phyloP scores from a whole-genome alignment of 2,113 vertebrate genomes.

The Pseudopodoces humilis region DNA sequence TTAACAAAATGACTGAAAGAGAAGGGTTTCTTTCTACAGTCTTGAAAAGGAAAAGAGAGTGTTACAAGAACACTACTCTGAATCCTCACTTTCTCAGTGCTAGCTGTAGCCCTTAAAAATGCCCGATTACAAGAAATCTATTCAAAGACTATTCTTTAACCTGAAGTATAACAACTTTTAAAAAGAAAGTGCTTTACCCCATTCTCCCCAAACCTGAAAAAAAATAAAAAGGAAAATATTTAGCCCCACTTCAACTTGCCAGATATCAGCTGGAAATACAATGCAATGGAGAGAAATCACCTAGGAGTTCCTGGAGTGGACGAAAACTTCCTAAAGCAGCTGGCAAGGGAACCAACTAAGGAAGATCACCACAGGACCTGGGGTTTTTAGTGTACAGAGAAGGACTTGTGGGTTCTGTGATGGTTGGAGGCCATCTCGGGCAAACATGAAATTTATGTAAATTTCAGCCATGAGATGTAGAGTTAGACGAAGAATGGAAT shows the following conservation, averaged over 20 bases:
- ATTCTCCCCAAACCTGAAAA: accelerated
- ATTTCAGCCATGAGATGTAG: neutral
- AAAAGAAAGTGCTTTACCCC: neutral
- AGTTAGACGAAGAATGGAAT: neutral
- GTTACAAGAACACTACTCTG: neutral
- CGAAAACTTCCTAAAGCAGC: neutral
- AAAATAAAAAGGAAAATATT: neutral
- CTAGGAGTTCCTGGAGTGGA: neutral
- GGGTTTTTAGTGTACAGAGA: neutral
- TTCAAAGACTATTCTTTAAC: neutral
- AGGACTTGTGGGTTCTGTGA: neutral
- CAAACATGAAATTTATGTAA: neutral
- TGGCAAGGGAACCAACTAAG: neutral
- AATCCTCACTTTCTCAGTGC: neutral
- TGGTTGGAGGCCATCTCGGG: neutral
- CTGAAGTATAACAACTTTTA: neutral
- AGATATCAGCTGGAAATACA: neutral
- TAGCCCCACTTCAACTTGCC: neutral
- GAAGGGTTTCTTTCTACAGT: neutral
- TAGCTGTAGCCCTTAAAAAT: conserved; percentile 8
- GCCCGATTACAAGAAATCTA: neutral
- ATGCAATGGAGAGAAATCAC: neutral
- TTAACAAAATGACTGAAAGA: conserved; percentile 23
- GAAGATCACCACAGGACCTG: neutral
- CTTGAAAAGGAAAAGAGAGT: conserved; percentile 6